Conservation (phyloP, 2,113 vertebrate genomes). For the Mormoops blainvillei region DNA sequence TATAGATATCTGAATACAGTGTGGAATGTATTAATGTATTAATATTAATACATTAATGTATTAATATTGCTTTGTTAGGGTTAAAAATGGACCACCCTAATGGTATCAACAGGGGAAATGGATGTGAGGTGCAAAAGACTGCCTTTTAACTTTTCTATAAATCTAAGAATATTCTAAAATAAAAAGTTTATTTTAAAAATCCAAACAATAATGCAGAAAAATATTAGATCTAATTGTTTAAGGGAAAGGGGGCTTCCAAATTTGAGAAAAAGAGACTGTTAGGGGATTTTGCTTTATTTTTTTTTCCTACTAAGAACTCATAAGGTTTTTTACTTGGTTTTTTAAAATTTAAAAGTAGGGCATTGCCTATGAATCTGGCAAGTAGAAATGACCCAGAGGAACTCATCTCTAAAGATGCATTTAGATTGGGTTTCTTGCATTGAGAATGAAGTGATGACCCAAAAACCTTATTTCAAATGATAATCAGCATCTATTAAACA, state of each 20-base stretch:
- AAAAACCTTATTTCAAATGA: conserved; percentile 61
- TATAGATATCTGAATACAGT: background rate
- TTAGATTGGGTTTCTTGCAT: conserved; percentile 26
- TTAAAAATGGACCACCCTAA: background rate
- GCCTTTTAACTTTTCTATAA: background rate
- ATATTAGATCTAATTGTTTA: background rate
- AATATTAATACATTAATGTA: background rate
- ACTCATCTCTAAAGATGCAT: conserved; percentile 26
- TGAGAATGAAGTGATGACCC: conserved; percentile 49
- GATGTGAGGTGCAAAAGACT: too few species aligned
- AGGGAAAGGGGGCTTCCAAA: background rate
- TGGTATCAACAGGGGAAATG: background rate
- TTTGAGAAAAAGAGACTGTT: background rate
- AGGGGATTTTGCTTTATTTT: background rate
- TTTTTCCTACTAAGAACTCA: background rate
- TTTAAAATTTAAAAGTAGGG: conserved; percentile 46
- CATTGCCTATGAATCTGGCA: conserved; percentile 18
- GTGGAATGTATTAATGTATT: background rate
- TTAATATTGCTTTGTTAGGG: too few species aligned
- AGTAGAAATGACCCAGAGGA: conserved; percentile 45
- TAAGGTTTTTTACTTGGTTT: background rate
- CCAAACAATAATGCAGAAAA: background rate
- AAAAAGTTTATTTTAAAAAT: background rate
- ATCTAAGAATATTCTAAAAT: background rate
- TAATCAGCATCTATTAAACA: conserved; percentile 19